These are phyloP conservation scores for Macquaria australasica DNA, from an alignment of 2,113 vertebrate species.

Conservation along the genomic window DNA sequence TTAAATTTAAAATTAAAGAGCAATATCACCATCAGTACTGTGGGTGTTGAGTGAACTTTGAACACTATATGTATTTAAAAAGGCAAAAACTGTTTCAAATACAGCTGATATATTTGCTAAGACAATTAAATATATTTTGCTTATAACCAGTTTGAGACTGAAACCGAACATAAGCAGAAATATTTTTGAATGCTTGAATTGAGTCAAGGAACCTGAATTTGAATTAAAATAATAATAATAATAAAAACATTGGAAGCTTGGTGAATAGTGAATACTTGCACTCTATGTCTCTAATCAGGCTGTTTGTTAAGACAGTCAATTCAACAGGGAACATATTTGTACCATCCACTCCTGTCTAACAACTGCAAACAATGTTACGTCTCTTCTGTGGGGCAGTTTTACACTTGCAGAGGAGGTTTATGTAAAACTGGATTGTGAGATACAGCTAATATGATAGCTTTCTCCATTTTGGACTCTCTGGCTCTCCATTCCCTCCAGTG, in stretches of 20 bases:
- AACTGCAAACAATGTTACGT: background rate
- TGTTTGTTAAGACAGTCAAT: background rate
- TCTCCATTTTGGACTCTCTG: slow-evolving; percentile 17
- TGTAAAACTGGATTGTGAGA: background rate
- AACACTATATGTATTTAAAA: background rate
- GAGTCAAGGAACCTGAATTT: background rate
- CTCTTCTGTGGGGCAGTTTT: background rate
- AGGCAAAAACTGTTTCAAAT: background rate
- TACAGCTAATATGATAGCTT: background rate
- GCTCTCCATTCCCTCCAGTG: background rate
- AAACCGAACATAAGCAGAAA: background rate
- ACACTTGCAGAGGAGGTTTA: background rate
- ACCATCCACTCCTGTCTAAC: background rate
- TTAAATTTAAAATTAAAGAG: background rate
- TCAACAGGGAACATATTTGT: background rate
- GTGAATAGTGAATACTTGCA: background rate
- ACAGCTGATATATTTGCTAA: background rate
- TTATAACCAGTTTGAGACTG: background rate
- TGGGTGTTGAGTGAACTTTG: background rate
- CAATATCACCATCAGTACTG: background rate
- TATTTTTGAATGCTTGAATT: background rate
- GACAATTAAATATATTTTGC: background rate
- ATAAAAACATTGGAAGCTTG: background rate
- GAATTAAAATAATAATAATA: background rate
- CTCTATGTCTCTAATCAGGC: background rate